phyloP scores from a whole-genome alignment of 2,888 invertebrate genomes.

The Lasioglossum pauxillum region DNA sequence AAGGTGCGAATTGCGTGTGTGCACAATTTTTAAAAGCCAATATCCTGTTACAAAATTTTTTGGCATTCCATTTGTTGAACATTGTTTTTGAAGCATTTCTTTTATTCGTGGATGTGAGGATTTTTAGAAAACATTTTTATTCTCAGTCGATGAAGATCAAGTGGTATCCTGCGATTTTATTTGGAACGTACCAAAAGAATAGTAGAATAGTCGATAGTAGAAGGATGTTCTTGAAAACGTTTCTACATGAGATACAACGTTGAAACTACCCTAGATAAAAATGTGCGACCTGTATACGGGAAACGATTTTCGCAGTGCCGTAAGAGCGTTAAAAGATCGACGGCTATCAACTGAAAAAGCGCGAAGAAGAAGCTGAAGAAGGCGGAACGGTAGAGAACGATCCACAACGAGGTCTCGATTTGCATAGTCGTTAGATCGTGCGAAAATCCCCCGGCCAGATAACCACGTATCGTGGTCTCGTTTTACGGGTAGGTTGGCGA shows the following conservation, averaged over 20 bases:
- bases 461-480: not conserved
- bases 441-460: not conserved
- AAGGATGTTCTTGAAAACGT: not conserved
- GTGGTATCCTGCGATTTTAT: too few species aligned
- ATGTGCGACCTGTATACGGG: not conserved
- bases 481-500: not conserved
- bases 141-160: too few species aligned
- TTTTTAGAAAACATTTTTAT: too few species aligned
- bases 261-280: not conserved
- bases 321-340: not conserved
- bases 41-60: too few species aligned
- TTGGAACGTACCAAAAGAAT: too few species aligned
- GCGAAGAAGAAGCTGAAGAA: not conserved
- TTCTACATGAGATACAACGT: not conserved
- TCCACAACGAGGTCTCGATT: not conserved
- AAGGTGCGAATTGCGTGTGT: too few species aligned
- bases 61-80: too few species aligned
- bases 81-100: too few species aligned
- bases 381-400: not conserved
- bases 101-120: too few species aligned
- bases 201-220: not conserved
- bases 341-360: not conserved
- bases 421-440: slow-evolving; percentile 8
- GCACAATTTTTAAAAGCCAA: too few species aligned
- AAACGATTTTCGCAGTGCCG: not conserved